Percentiles rank a stretch among this genome's conserved stretches.
These are phyloP conservation scores for Drosophila simulans DNA, from an alignment of 1,140 invertebrate genomes.

Conservation along the genomic window DNA sequence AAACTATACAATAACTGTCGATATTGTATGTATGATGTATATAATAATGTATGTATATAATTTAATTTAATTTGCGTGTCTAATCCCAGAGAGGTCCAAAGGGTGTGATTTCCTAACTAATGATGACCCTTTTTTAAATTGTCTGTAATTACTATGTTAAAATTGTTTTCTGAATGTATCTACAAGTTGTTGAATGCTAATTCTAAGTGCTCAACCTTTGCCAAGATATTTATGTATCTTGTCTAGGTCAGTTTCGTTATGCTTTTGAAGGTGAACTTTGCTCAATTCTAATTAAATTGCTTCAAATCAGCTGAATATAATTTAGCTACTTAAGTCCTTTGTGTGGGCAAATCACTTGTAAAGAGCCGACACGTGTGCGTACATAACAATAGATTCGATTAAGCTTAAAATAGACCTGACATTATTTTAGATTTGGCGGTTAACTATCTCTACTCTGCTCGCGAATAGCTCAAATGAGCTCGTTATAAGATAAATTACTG, in stretches of 20 bases:
- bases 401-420: background rate
- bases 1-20: too few species aligned
- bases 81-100: too few species aligned
- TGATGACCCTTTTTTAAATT: background rate
- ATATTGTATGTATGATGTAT: too few species aligned
- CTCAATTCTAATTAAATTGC: constrained; percentile 13
- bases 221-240: background rate
- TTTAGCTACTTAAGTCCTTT: constrained; percentile 7
- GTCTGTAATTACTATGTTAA: background rate
- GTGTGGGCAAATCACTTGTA: background rate
- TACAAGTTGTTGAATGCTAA: too few species aligned
- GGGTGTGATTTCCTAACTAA: background rate
- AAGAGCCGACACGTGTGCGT: constrained; percentile 1
- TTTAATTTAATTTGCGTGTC: too few species aligned
- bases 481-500: constrained; percentile 48
- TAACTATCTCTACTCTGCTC: background rate
- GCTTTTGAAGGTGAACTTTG: background rate
- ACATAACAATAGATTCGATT: background rate
- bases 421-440: background rate
- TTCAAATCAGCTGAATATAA: background rate
- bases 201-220: too few species aligned
- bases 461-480: background rate
- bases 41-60: too few species aligned
- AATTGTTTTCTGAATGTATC: background rate
- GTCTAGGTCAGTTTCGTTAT: constrained; percentile 29